Evolutionary conservation across 2,113 vertebrate species (phyloP), one percentile per base, ranked within the genome.

Genomic region (Xenopus tropicalis): DNA sequence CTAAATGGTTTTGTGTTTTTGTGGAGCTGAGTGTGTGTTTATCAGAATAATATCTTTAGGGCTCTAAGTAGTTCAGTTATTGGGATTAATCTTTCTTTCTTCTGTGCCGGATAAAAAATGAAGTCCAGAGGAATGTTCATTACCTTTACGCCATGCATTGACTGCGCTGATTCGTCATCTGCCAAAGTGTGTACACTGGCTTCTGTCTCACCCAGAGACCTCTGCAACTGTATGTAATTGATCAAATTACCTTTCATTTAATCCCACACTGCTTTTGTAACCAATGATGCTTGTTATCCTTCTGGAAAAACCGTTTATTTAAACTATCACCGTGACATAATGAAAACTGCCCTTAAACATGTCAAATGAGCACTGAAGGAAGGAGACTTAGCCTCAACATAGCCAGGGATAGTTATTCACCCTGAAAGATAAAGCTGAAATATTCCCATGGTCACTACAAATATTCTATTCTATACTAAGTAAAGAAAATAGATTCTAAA

Each of bases 91-190:
- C 84, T 83, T 83, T 83, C 87, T 84, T 66, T 78, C 77, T 75
- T 82, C 71, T 77, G 65, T n/a, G 76, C 66, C 72, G 78, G 79
- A 85, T 90, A 86, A 93, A 90, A 91, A 92, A 93, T 91, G 87
- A 90, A 88, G 86, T 89, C 84, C 85, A 83, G 88, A 90, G 82
- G 87, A 90, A 86, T 88, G 88, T 87, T 91, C 90, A 86, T 91
- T 90, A 90, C 85, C 80, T 85, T 86, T 81, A 84, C 22, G 77
- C 83, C 83, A 83, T 86, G 85, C 86, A 88, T 87, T 88, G 87
- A 89, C 87, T 85, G 79, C 73, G 80, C 83, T 83, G 83, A 92
- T 90, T 90, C 88, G 89, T 93, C 90, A 90, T 82, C 83, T 91
- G 90, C 89, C 88, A 90, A 85, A 83, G 77, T 81, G 79, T 77